Percentiles rank a stretch among this genome's conserved stretches.
Evolutionary conservation across 92 coral and sea anemone genomes (phyloP).

Genomic region (Chrysogorgia sp.): DNA sequence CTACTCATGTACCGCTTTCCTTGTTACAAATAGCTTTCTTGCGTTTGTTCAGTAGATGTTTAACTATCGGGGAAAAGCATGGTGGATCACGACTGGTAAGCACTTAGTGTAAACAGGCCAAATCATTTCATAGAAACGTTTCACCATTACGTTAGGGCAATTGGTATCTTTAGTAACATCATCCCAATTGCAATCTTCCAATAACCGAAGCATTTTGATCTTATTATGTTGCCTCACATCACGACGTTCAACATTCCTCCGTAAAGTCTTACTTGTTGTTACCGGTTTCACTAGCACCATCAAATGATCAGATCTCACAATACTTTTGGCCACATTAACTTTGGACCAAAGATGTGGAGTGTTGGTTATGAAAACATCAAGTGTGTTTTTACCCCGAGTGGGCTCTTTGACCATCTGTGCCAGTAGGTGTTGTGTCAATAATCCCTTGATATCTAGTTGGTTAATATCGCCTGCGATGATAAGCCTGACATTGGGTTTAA

Average conservation of each 20-base stretch:
- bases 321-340: constrained; percentile 46
- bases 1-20: too few relatives aligned
- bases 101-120: too few relatives aligned
- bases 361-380: constrained; percentile 63
- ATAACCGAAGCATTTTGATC: constrained; percentile 46
- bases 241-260: constrained; percentile 41
- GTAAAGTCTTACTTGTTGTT: constrained; percentile 25
- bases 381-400: constrained; percentile 54
- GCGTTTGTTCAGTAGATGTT: too few relatives aligned
- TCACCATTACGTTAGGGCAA: too few relatives aligned
- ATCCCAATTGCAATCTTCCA: constrained; percentile 34
- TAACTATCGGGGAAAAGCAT: too few relatives aligned
- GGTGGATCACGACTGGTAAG: too few relatives aligned
- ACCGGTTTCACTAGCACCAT: constrained; percentile 44
- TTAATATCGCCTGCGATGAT: constrained; percentile 67
- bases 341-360: constrained; percentile 55
- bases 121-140: too few relatives aligned
- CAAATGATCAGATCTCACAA: constrained; percentile 59
- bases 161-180: constrained; percentile 42
- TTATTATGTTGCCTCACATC: constrained; percentile 61
- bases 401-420: constrained; percentile 54
- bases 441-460: constrained; percentile 54
- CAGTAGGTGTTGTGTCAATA: constrained; percentile 47
- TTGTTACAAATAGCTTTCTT: too few relatives aligned
- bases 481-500: constrained; percentile 38